Conservation (phyloP, 2,888 invertebrate species). For the Synergus gifuensis region DNA sequence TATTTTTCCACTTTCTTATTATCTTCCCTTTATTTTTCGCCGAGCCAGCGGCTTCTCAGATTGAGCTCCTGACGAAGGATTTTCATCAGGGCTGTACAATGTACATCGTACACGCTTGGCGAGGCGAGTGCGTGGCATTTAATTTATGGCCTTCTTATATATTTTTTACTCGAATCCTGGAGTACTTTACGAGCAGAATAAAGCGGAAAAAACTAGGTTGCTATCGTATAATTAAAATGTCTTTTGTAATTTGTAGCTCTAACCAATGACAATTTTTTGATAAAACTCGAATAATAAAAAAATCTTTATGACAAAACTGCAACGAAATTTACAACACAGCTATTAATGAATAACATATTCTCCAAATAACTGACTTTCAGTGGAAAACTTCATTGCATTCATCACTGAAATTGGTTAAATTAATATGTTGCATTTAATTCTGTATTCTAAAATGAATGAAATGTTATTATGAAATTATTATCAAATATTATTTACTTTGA, state of each 20-base stretch:
- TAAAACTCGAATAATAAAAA: slow-evolving; percentile 7
- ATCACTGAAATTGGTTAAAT: too few species aligned
- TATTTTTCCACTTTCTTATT: slow-evolving; percentile 9
- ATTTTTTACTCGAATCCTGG: slow-evolving; percentile 9
- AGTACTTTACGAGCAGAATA: slow-evolving; percentile 24
- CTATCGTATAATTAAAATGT: slow-evolving; percentile 18
- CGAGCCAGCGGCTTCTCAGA: slow-evolving; percentile 25
- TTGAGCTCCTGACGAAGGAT: slow-evolving; percentile 27
- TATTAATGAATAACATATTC: too few species aligned
- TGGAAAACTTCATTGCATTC: too few species aligned
- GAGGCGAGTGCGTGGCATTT: slow-evolving; percentile 3
- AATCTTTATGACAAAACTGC: background rate
- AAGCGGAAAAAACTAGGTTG: slow-evolving; percentile 11
- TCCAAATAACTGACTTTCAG: too few species aligned
- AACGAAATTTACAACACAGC: too few species aligned
- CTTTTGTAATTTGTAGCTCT: background rate
- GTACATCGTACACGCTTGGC: background rate
- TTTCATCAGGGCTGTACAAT: slow-evolving; percentile 7
- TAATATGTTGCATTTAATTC: too few species aligned
- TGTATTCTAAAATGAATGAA: too few species aligned
- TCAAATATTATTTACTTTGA: too few species aligned
- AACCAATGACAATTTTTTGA: background rate
- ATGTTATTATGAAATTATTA: too few species aligned
- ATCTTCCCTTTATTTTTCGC: slow-evolving; percentile 25
- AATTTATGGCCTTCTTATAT: slow-evolving; percentile 21